Conservation (phyloP, 92 coral and sea anemone species). For the Porites cylindrica region DNA sequence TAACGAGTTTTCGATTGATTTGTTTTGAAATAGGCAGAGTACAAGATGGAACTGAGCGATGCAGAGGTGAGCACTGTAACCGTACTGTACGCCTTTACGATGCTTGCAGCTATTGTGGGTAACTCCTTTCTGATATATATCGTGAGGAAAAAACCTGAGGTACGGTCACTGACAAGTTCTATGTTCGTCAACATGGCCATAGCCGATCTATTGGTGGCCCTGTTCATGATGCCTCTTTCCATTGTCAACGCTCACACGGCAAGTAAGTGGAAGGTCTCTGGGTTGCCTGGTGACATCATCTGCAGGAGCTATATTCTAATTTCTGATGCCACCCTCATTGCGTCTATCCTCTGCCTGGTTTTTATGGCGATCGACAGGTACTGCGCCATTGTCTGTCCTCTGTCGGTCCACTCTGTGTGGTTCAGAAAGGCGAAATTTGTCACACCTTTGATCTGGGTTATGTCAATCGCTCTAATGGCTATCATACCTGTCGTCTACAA, state of each 20-base stretch:
- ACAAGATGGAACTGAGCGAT: no score
- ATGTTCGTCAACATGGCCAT: slow-evolving; percentile 74
- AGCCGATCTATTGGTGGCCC: slow-evolving; percentile 66
- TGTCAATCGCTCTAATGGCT: not conserved
- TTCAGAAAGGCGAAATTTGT: not conserved
- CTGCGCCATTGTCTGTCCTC: slow-evolving; percentile 66
- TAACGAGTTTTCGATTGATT: no score
- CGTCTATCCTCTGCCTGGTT: slow-evolving; percentile 62
- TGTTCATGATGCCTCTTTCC: slow-evolving; percentile 67
- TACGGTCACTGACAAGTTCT: slow-evolving; percentile 63
- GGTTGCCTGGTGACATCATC: not conserved
- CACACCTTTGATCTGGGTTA: not conserved
- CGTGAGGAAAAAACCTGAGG: slow-evolving; percentile 68
- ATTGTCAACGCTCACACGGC: slow-evolving; percentile 33
- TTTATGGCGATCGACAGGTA: slow-evolving; percentile 68
- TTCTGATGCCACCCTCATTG: slow-evolving; percentile 55
- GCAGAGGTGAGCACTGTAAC: no score
- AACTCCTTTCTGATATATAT: not conserved
- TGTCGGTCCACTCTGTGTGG: slow-evolving; percentile 27
- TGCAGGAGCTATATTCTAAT: slow-evolving; percentile 35
- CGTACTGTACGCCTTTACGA: no score
- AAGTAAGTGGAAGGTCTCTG: slow-evolving; percentile 49
- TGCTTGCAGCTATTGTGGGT: no score
- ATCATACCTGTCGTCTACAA: not conserved
- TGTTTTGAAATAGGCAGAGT: no score